Percentiles rank a stretch among this genome's conserved stretches.
Evolutionary conservation across 2,113 vertebrate species (phyloP).

Genomic region (Andinoacara biseriatus): DNA sequence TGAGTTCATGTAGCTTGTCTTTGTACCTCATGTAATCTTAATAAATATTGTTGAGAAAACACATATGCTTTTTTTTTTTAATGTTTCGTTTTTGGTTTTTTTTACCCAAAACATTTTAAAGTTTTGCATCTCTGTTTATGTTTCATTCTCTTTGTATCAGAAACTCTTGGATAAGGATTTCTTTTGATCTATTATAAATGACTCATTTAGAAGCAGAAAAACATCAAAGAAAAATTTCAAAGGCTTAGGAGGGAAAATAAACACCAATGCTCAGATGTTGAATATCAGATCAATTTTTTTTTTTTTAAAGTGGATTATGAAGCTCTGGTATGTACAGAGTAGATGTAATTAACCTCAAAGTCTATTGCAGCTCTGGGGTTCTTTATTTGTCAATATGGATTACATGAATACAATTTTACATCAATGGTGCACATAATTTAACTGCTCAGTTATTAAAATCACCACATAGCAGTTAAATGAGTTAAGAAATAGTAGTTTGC

Average conservation of each 20-base stretch:
- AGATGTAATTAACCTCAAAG: neutral
- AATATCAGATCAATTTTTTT: neutral
- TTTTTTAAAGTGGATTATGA: neutral
- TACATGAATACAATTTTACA: neutral
- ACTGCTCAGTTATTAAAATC: neutral
- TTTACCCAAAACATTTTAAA: neutral
- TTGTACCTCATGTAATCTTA: constrained; percentile 12
- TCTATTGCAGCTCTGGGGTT: neutral
- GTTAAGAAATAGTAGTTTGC: neutral
- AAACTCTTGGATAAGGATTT: neutral
- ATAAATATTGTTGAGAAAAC: neutral
- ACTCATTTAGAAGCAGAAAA: neutral
- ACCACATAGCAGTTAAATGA: neutral
- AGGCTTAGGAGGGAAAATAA: neutral
- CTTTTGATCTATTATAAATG: neutral
- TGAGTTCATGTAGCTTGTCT: neutral
- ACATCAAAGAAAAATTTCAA: neutral
- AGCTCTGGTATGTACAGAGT: neutral
- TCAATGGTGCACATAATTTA: neutral
- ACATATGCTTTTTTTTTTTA: neutral
- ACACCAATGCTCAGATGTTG: neutral
- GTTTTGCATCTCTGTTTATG: neutral
- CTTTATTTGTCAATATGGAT: neutral
- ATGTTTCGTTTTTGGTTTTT: neutral
- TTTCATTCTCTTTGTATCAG: neutral